Conservation (phyloP, 2,888 invertebrate genomes). For the Eristalinus aeneus region DNA sequence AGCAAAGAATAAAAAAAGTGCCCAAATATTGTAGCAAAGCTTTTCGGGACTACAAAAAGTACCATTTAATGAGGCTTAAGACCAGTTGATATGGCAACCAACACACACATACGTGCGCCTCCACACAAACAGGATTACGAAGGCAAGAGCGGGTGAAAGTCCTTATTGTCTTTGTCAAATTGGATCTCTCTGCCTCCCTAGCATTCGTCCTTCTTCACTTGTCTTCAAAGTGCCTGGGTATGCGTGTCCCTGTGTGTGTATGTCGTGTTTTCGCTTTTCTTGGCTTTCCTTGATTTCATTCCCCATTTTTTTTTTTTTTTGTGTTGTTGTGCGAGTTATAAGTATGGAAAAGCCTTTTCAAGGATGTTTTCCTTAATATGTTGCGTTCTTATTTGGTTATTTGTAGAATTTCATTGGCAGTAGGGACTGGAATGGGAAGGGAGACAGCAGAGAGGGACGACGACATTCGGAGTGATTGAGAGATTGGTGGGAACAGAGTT, state of each 20-base stretch:
- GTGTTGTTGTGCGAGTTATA: neutral
- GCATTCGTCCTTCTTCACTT: neutral
- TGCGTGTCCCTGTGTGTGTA: neutral
- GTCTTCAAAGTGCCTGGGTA: neutral
- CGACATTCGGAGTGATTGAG: neutral
- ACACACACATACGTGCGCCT: neutral
- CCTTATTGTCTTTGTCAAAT: conserved; percentile 37
- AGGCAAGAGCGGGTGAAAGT: neutral
- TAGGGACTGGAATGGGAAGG: neutral
- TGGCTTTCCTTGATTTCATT: neutral
- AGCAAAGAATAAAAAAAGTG: neutral
- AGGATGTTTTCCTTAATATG: conserved; percentile 20
- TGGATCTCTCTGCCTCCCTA: neutral
- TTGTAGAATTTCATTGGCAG: conserved; percentile 21
- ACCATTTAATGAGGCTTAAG: conserved; percentile 37
- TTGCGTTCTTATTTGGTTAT: conserved; percentile 20
- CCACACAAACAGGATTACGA: neutral
- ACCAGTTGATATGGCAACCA: conserved; percentile 25
- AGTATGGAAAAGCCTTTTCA: conserved; percentile 38
- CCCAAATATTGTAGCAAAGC: neutral
- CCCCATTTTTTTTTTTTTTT: no score
- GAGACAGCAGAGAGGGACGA: neutral
- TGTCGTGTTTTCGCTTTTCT: neutral
- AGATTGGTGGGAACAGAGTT: neutral
- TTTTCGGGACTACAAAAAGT: conserved; percentile 22